Percentiles rank a stretch among this genome's conserved stretches.
Conservation (phyloP, 2,797 vertebrate genomes). For the Rhincodon typus region DNA sequence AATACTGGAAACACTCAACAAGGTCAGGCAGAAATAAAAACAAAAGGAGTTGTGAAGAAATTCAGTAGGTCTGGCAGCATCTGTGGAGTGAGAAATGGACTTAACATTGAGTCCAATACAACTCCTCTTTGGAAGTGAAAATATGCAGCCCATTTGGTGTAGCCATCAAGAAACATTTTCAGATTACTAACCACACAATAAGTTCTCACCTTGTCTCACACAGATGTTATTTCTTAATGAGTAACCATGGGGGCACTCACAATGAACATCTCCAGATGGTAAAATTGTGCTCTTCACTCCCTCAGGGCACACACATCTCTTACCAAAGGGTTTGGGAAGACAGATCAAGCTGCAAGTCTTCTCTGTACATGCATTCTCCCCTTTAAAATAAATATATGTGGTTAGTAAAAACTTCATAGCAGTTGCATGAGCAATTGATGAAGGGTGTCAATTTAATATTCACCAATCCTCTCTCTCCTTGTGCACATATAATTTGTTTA, state of each 20-base stretch:
- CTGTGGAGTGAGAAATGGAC: no score
- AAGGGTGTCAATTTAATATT: neutral
- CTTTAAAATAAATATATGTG: slow-evolving; percentile 49
- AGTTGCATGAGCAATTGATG: neutral
- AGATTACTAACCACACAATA: neutral
- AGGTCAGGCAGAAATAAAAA: neutral
- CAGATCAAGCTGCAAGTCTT: slow-evolving; percentile 85
- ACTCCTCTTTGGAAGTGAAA: no score
- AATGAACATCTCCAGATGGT: slow-evolving; percentile 69
- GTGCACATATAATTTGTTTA: neutral
- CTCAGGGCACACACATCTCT: slow-evolving; percentile 82
- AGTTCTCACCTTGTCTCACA: slow-evolving; percentile 69
- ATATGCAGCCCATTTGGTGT: no score
- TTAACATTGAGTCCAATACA: no score
- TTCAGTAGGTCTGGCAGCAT: no score
- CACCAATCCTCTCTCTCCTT: neutral
- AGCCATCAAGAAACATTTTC: neutral
- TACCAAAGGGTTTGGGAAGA: slow-evolving; percentile 73
- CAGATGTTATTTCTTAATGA: slow-evolving; percentile 71
- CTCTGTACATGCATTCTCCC: slow-evolving; percentile 73
- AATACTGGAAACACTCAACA: neutral
- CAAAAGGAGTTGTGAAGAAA: no score
- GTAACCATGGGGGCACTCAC: slow-evolving; percentile 79
- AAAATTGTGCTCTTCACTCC: slow-evolving; percentile 61
- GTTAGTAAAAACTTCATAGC: neutral